A percentile compares a stretch with the other conserved stretches of the same genome.
Conservation (phyloP, 2,797 vertebrate genomes). For the Enteromius thamalakanensis region DNA sequence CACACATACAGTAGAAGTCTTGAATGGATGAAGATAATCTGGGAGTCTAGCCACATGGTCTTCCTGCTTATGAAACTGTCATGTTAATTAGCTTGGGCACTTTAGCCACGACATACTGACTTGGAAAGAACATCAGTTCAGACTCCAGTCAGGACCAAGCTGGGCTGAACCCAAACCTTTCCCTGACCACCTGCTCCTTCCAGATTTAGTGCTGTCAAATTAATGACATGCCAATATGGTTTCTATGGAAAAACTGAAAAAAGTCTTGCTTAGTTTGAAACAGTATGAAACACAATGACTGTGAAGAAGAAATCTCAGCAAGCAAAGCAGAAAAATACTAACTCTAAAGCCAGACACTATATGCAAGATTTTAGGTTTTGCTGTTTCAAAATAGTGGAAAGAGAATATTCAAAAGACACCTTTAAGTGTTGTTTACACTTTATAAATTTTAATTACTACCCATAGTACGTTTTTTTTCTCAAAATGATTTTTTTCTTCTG, state of each 20-base stretch:
- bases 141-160: conserved; percentile 2
- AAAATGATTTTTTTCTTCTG: too few relatives aligned
- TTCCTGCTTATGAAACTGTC: neutral
- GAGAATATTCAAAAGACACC: neutral
- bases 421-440: neutral
- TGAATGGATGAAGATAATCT: conserved; percentile 16
- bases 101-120: conserved; percentile 10
- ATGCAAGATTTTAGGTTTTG: neutral
- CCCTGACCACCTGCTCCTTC: neutral
- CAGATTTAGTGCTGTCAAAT: neutral
- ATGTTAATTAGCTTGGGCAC: conserved; percentile 2
- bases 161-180: neutral
- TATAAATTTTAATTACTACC: neutral
- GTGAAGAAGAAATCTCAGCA: neutral
- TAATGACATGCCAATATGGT: neutral
- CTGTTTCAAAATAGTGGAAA: neutral
- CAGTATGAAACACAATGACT: neutral
- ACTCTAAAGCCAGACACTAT: neutral
- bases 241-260: neutral
- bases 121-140: conserved; percentile 11
- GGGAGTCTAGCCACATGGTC: conserved; percentile 10
- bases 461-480: neutral
- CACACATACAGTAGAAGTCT: neutral
- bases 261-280: neutral
- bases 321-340: neutral